Evolutionary conservation across 2,797 vertebrate species (phyloP).

Genomic region (Geotrypetes seraphini): DNA sequence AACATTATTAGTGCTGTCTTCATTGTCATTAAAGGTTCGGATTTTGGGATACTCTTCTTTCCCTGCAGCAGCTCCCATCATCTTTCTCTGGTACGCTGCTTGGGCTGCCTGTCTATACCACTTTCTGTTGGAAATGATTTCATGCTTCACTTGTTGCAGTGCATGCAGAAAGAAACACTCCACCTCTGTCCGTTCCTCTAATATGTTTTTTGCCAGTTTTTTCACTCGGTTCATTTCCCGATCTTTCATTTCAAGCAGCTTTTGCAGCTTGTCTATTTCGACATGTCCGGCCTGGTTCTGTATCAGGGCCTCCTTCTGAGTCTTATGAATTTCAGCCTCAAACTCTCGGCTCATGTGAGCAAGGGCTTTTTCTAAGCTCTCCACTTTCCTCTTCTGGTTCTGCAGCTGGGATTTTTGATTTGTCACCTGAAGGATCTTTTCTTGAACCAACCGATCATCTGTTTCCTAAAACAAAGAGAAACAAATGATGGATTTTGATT

Average conservation of each 20-base stretch:
- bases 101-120: constrained; percentile 59
- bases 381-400: constrained; percentile 46
- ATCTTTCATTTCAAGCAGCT: constrained; percentile 60
- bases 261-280: constrained; percentile 63
- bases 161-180: constrained; percentile 75
- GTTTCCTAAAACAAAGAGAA: constrained; percentile 60
- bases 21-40: constrained; percentile 63
- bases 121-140: constrained; percentile 55
- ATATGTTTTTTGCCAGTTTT: constrained; percentile 54
- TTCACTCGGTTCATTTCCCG: constrained; percentile 65
- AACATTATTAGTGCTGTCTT: constrained; percentile 71
- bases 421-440: constrained; percentile 55
- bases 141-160: constrained; percentile 64
- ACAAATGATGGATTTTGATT: too few relatives aligned
- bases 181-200: constrained; percentile 67
- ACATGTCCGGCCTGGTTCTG: constrained; percentile 37
- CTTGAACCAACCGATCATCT: constrained; percentile 51
- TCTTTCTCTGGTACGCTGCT: constrained; percentile 53
- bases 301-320: constrained; percentile 22
- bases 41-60: constrained; percentile 63
- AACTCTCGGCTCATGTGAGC: constrained; percentile 34
- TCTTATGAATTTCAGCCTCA: constrained; percentile 31
- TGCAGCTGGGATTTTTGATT: constrained; percentile 53
- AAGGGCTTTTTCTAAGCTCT: constrained; percentile 52
- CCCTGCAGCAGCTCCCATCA: constrained; percentile 56